Evolutionary conservation across 1,140 invertebrate species (phyloP), one percentile per base, ranked within the genome.

Genomic region (Brachionus koreanus): DNA sequence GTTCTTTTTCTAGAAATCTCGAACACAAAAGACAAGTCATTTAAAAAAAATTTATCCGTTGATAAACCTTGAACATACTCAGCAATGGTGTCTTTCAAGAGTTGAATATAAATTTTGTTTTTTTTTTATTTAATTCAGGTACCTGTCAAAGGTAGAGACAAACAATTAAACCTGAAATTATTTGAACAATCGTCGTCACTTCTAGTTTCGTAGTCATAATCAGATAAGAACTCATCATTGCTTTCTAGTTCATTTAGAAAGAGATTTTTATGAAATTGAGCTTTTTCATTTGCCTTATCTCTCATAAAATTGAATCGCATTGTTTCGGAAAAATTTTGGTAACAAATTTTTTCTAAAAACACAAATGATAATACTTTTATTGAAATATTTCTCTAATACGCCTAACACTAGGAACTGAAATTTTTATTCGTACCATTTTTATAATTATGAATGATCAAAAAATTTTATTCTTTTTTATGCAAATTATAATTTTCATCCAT

Each of bases 1-100:
- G 76, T 49, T 65, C 61, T 79, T 25, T 79, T 79, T 19, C 76
- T 39, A 35, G 76, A 79, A 49, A 79, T 79, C 39, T 79, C 76
- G 42, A 79, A 79, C 3, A 79, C 39, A 43, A 79, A 79, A 29
- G 76, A 57, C 25, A 79, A 79, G 57, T 79, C 76, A 39, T 79
- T 65, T 37, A 79, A n/a, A 43, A 79, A 61, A 65, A 79, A 79
- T 61, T 42, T 57, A 29, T 79, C 76, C 6, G 57, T 23, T 13
- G 76, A 39, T n/a, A 79, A 57, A 63, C 57, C 61, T 25, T 61
- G 49, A 43, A 43, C 61, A 57, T 61, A 65, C 37, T 79, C 76
- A 12, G 49, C 76, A 25, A 79, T 65, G 19, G 76, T 79, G 5
- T 79, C 75, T 77, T 52, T 37, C 12, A 57, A 12, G 16, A 16